Conservation (phyloP, 2,113 vertebrate genomes). For the Mungos mungo region DNA sequence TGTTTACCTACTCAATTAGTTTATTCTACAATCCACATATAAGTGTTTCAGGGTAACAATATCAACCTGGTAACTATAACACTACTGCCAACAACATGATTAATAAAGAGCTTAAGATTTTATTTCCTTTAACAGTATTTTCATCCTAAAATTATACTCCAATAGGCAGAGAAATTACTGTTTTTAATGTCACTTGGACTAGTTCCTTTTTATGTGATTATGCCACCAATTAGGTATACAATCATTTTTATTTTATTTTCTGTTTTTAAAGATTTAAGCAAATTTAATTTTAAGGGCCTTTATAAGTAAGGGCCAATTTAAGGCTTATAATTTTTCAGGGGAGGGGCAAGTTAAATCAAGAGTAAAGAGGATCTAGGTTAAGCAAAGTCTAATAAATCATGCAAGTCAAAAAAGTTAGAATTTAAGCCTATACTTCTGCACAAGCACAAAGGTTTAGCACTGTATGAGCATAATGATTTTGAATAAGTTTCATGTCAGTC, state of each 20-base stretch:
- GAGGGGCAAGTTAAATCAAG: not conserved
- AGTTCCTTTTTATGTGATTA: not conserved
- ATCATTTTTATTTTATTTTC: conserved; percentile 29
- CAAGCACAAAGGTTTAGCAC: not conserved
- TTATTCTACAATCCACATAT: not conserved
- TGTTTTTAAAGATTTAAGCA: not conserved
- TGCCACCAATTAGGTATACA: not conserved
- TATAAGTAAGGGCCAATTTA: not conserved
- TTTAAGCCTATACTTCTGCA: not conserved
- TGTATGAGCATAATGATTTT: not conserved
- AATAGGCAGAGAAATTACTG: not conserved
- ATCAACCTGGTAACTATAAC: not conserved
- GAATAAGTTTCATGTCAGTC: not conserved
- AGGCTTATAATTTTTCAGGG: not conserved
- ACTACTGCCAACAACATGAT: not conserved
- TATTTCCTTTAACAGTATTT: not conserved
- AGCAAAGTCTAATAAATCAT: not conserved
- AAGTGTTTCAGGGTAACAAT: not conserved
- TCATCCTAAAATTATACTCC: not conserved
- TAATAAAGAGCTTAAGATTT: not conserved
- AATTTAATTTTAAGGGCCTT: not conserved
- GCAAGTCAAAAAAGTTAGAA: not conserved
- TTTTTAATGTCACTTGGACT: not conserved
- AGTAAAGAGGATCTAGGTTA: not conserved
- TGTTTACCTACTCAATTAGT: not conserved